Conservation (phyloP, 2,113 vertebrate genomes). For the Kryptolebias marmoratus region DNA sequence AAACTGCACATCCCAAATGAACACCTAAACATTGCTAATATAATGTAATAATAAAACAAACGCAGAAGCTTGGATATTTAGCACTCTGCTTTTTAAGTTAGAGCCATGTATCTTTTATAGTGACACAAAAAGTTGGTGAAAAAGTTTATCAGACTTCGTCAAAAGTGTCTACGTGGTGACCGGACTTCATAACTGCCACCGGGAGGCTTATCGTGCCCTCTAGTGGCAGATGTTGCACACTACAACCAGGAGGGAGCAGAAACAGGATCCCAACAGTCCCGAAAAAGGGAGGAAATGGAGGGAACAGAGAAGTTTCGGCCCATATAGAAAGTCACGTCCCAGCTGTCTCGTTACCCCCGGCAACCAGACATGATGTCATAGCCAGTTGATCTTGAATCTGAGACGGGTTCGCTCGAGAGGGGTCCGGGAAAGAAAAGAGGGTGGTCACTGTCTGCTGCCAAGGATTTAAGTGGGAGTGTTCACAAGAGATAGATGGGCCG, state of each 20-base stretch:
- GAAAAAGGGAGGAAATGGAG: constrained; percentile 25
- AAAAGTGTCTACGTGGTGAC: constrained; percentile 23
- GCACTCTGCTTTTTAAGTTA: neutral
- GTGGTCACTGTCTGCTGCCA: constrained; percentile 85
- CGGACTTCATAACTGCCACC: neutral
- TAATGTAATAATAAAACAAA: neutral
- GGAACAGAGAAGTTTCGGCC: constrained; percentile 63
- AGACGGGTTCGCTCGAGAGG: constrained; percentile 75
- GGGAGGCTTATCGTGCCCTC: constrained; percentile 71
- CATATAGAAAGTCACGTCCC: constrained; percentile 85
- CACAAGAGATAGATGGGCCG: constrained; percentile 65
- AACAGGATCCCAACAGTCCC: constrained; percentile 24
- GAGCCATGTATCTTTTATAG: neutral
- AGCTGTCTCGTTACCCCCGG: constrained; percentile 89
- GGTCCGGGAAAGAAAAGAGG: constrained; percentile 80
- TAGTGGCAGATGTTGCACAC: constrained; percentile 54
- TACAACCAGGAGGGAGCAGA: constrained; percentile 27
- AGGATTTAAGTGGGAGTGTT: constrained; percentile 78
- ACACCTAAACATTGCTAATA: neutral
- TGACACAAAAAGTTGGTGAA: constrained; percentile 1
- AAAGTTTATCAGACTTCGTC: constrained; percentile 26
- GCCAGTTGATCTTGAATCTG: constrained; percentile 91
- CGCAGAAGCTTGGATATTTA: neutral
- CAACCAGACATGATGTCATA: constrained; percentile 96
- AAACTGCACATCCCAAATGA: neutral